Evolutionary conservation across 2,888 invertebrate genomes (phyloP).

Genomic region (Callimorpha dominula): DNA sequence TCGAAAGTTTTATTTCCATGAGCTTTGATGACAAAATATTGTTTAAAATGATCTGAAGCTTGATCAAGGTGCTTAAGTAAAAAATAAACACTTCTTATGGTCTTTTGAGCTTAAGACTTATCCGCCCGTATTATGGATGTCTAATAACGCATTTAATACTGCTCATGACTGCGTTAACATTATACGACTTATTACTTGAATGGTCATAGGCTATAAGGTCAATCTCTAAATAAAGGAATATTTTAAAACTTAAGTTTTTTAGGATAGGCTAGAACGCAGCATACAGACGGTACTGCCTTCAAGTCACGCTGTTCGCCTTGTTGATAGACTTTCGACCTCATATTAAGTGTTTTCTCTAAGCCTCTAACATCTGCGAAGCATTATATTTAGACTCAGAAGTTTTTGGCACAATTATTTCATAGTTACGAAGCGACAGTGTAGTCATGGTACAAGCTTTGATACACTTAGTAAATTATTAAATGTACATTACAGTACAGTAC

Average conservation of each 20-base stretch:
- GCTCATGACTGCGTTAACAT: no score
- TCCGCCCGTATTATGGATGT: no score
- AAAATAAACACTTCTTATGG: neutral
- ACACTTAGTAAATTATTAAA: no score
- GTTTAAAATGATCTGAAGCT: no score
- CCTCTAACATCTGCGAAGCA: conserved; percentile 52
- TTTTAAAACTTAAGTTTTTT: neutral
- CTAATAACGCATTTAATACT: no score
- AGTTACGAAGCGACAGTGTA: neutral
- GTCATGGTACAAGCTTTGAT: neutral
- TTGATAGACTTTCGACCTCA: conserved; percentile 80
- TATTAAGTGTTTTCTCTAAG: conserved; percentile 76
- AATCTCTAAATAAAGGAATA: neutral
- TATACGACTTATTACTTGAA: no score
- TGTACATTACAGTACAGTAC: no score
- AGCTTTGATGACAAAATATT: no score
- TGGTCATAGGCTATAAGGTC: neutral
- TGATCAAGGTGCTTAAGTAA: no score
- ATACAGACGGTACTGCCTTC: conserved; percentile 57
- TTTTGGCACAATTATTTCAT: conserved; percentile 26
- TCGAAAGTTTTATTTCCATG: no score
- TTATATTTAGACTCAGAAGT: conserved; percentile 25
- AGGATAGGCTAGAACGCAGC: conserved; percentile 40
- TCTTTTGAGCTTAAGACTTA: neutral
- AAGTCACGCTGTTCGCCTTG: conserved; percentile 73